Evolutionary conservation across 2,113 vertebrate genomes (phyloP), one percentile per base, ranked within the genome.

Genomic region (Ramphastos sulfuratus): DNA sequence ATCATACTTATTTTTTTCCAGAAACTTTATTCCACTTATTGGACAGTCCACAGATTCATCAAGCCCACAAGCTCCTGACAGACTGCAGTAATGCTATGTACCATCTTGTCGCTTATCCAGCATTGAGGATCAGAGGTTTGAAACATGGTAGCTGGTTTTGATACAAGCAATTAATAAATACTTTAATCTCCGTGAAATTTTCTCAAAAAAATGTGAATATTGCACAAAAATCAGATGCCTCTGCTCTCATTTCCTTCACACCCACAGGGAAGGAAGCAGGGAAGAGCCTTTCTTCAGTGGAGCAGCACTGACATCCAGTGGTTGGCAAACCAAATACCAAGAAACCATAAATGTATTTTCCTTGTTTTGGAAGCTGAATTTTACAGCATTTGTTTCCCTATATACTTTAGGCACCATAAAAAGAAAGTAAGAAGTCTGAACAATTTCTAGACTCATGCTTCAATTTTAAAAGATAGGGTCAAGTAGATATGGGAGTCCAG

Each of bases 251-350:
- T 82, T 79, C 10, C 48, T 31, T 76, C 54, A 13, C 12, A 27
- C 21, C 19, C 54, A 12, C 8, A 28, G 33, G 35, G 5, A 74
- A 70, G 42, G 56, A 55, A 59, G 46, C 3, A 4, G 44, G 42
- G 39, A 85, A 63, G 18, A 39, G 15, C 35, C 31, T 79, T 56
- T 88, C 60, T 61, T 52, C 69, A 59, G 86, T 37, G 61, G 94
- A 96, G 96, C 85, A 95, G 92, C 70, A 85, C 67, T 97, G 95
- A 97, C 82, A 96, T 70, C 94, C 92, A 97, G 95, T 87, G 95
- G 93, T 1, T 82, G 21, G 64, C 33, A 89, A 94, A 88, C 63
- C 76, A 73, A 95, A 95, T 30, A 48, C 69, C 83, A 94, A 24
- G 44, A 15, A 87, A 56, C 0, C 2, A 33, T 5, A 54, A 58